phyloP scores from a whole-genome alignment of 2,113 vertebrate species.

The Hymenochirus boettgeri region DNA sequence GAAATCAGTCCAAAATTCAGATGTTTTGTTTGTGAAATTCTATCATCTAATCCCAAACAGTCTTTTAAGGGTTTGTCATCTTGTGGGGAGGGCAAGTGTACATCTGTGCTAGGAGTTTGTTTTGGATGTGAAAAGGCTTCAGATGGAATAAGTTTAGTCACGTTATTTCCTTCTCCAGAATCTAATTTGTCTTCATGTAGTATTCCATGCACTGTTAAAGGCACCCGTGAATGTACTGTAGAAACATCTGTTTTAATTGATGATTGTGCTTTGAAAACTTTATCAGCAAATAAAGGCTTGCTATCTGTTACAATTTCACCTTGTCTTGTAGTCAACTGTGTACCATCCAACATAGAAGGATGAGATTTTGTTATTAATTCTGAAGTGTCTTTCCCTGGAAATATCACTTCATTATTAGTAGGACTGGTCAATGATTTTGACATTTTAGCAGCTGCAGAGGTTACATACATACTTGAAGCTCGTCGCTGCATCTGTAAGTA shows the following conservation, averaged over 20 bases:
- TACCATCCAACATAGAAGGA: slow-evolving; percentile 53
- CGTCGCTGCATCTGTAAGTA: slow-evolving; percentile 86
- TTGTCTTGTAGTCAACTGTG: slow-evolving; percentile 41
- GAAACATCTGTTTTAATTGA: slow-evolving; percentile 49
- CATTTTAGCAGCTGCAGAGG: slow-evolving; percentile 78
- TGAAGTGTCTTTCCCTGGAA: slow-evolving; percentile 41
- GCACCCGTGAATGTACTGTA: slow-evolving; percentile 50
- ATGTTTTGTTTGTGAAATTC: slow-evolving; percentile 1
- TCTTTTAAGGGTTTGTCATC: slow-evolving; percentile 2
- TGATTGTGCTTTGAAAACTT: slow-evolving; percentile 4
- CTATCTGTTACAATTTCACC: slow-evolving; percentile 6
- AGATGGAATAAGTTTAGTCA: too few species aligned
- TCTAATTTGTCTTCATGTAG: not conserved
- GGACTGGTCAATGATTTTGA: slow-evolving; percentile 46
- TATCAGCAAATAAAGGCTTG: not conserved
- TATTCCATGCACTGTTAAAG: slow-evolving; percentile 27
- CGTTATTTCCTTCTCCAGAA: not conserved
- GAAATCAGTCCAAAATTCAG: not conserved
- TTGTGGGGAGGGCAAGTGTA: not conserved
- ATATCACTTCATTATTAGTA: slow-evolving; percentile 58
- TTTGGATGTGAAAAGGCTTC: not conserved
- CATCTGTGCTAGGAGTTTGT: not conserved
- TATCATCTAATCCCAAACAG: too few species aligned
- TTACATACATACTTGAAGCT: slow-evolving; percentile 80
- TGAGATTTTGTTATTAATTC: slow-evolving; percentile 45